Evolutionary conservation across 2,113 vertebrate genomes (phyloP).

Genomic region (Haemorhous mexicanus): DNA sequence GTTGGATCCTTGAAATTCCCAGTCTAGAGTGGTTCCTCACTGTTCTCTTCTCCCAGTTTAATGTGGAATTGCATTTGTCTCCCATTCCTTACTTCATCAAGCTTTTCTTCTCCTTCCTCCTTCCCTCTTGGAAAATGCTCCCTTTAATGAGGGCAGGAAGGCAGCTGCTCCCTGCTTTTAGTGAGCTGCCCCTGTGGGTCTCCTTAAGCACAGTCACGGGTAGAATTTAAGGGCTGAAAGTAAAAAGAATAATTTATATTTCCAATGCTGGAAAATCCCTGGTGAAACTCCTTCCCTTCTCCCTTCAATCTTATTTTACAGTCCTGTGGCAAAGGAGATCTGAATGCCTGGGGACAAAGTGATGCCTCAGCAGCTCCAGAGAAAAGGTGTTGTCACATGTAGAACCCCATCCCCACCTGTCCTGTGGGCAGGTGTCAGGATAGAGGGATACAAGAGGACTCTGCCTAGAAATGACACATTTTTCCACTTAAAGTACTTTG

Average conservation of each 20-base stretch:
- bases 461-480: not conserved
- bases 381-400: not conserved
- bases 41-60: not conserved
- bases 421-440: rapidly evolving
- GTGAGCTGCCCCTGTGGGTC: not conserved
- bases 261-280: not conserved
- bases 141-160: not conserved
- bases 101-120: not conserved
- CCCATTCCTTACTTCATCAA: not conserved
- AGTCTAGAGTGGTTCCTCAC: not conserved
- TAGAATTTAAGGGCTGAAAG: not conserved
- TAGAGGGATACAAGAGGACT: rapidly evolving
- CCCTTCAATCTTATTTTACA: not conserved
- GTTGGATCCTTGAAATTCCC: not conserved
- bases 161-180: not conserved
- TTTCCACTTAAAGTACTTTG: not conserved
- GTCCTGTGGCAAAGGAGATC: not conserved
- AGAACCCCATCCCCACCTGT: not conserved
- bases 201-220: not conserved
- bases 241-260: not conserved
- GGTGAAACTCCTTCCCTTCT: not conserved
- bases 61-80: not conserved
- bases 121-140: not conserved
- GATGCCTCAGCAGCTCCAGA: not conserved
- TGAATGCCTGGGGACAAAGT: not conserved